phyloP scores from a whole-genome alignment of 2,797 vertebrate genomes.

The Selene dorsalis region DNA sequence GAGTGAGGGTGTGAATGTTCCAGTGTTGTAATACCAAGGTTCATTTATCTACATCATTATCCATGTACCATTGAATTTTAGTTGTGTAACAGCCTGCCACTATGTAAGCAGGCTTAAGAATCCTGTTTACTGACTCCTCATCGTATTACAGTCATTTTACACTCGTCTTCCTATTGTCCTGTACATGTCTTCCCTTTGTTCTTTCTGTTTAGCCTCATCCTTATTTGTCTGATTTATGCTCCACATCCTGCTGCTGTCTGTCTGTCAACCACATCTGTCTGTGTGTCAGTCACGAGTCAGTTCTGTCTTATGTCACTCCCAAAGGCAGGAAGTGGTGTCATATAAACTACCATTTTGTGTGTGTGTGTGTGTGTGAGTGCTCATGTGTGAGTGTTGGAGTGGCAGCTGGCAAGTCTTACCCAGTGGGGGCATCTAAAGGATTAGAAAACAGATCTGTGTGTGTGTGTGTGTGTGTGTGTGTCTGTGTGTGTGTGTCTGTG shows the following conservation, averaged over 20 bases:
- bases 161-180: not conserved
- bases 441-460: constrained; percentile 50
- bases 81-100: not conserved
- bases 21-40: too few species aligned
- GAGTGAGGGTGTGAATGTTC: too few species aligned
- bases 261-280: not conserved
- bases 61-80: too few species aligned
- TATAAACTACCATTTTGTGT: constrained; percentile 15
- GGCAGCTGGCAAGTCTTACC: constrained; percentile 67
- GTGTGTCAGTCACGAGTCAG: not conserved
- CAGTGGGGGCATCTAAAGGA: constrained; percentile 64
- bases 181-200: not conserved
- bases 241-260: not conserved
- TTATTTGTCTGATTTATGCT: constrained; percentile 6
- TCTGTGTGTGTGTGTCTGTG: constrained; percentile 31
- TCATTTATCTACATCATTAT: too few species aligned
- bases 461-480: constrained; percentile 9
- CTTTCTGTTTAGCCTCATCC: constrained; percentile 13
- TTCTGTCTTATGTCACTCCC: constrained; percentile 22
- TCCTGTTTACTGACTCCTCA: not conserved
- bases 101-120: not conserved
- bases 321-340: constrained; percentile 25
- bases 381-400: constrained; percentile 20
- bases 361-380: constrained; percentile 9
- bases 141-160: not conserved